Evolutionary conservation across 2,888 invertebrate genomes (phyloP), one percentile per base, ranked within the genome.

Genomic region (Norana najaformis): DNA sequence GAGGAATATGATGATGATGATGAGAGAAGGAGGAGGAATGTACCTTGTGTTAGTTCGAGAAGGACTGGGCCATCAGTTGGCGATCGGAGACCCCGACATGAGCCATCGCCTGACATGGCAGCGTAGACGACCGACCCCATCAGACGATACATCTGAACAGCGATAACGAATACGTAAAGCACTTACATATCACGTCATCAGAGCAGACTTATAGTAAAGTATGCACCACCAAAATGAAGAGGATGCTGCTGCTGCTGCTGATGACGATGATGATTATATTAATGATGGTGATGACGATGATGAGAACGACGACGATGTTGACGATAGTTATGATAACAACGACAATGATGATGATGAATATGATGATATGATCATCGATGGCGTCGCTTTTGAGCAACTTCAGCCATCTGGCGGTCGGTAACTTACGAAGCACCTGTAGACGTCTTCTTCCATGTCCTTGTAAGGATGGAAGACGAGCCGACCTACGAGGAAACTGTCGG

Each of bases 51-150:
- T 88, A 97, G 95, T 88, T 97, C 97, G 97, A 97, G 97, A n/a
- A 97, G 97, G 92, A 97, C 96, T 37, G 97, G 97, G 0, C 97
- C 97, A 93, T 97, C 98, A 92, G 97, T 97, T 88, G 98, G 97
- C 93, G 97, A 97, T 95, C 97, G 97, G 90, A 96, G 90, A 91
- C 94, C 95, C 39, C 94, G 93, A 90, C 95, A 95, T 2, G 95
- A 94, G 30, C 94, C 93, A 91, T 94, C 95, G 16, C 94, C 94
- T 20, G 94, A 94, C 94, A 95, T 95, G 8, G 95, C 94, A 93
- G 95, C 94, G 89, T 94, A 93, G 35, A 94, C 95, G 13, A 93
- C 93, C 5, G 93, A 93, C 13, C 93, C 92, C 93, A 95, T 93
- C 83, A 93, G 92, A 53, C 93, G 93, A 92, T 94, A 93, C 93